Evolutionary conservation across 2,888 invertebrate genomes (phyloP).

Genomic region (Drosophila borborema): DNA sequence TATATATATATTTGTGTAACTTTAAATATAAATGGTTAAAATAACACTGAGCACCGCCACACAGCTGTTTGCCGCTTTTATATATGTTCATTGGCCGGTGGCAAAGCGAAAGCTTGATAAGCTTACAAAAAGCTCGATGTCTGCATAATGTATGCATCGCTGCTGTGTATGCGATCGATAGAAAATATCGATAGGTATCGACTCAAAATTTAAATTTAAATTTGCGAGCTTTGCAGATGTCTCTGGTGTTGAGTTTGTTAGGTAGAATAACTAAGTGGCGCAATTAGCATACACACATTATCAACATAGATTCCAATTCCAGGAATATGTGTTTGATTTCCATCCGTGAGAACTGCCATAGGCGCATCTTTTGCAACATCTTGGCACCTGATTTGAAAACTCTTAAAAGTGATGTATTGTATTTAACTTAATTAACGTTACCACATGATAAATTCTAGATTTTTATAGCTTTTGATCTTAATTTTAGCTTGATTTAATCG

Average conservation of each 20-base stretch:
- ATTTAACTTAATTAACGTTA: conserved; percentile 11
- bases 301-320: conserved; percentile 64
- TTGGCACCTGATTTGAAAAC: conserved; percentile 27
- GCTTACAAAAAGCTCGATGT: conserved; percentile 38
- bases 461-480: conserved; percentile 5
- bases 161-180: conserved; percentile 41
- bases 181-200: conserved; percentile 13
- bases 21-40: conserved; percentile 3
- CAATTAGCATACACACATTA: conserved; percentile 14
- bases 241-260: not conserved
- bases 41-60: conserved; percentile 42
- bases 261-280: not conserved
- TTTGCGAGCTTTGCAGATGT: not conserved
- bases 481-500: not conserved
- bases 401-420: not conserved
- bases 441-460: conserved; percentile 45
- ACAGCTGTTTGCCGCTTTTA: conserved; percentile 69
- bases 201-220: not conserved
- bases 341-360: conserved; percentile 37
- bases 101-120: conserved; percentile 24
- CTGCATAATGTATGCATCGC: conserved; percentile 15
- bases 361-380: conserved; percentile 17
- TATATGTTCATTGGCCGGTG: conserved; percentile 41
- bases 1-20: not conserved
- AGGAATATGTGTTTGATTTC: conserved; percentile 51